Evolutionary conservation across 2,888 invertebrate species (phyloP), one percentile per base, ranked within the genome.

Genomic region (Trichopoda pennipes): DNA sequence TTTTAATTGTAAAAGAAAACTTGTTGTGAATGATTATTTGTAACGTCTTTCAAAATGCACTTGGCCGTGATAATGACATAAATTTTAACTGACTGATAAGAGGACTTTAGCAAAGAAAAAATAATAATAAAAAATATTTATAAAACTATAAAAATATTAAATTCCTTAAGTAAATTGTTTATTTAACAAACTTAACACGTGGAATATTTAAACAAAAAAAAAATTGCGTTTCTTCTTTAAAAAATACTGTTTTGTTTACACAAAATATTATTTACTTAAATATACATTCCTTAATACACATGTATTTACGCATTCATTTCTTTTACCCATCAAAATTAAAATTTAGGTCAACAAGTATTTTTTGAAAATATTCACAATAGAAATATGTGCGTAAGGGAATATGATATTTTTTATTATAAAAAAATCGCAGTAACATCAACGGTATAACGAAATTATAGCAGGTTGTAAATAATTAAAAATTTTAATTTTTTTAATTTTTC

Each of bases 41-140:
- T 49, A 56, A 69, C 63, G 55, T 49, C 28, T 21, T 60, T 55
- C 28, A 19, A 63, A 70, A 47, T 70, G 28, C 19, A 56, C 70
- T 63, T 56, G 55, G 38, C 49, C 56, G 23, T 77, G 56, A 21
- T 49, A 77, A 68, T 68, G 23, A 17, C 7, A 35, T 61, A 35
- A 51, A 16, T 42, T 53, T 14, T 42, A 47, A 6, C 32, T 75
- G 75, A 6, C 32, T 75, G 75, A 75, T 75, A 75, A 68, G 58
- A 51, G 10, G 21, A 47, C 2, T 44, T 1, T 12, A 49, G 10
- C 17, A n/a, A 8, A 49, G 9, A 49, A 17, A 49, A 49, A 49
- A 44, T n/a, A 58, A 12, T 53, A 28, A 28, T 28, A 28, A 2
- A 28, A 28, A 28, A 28, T 28, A 28, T 4, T 28, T 28, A 28